Base-by-base conservation (phyloP, 2,113 vertebrate species). In the Sterna hirundo region DNA sequence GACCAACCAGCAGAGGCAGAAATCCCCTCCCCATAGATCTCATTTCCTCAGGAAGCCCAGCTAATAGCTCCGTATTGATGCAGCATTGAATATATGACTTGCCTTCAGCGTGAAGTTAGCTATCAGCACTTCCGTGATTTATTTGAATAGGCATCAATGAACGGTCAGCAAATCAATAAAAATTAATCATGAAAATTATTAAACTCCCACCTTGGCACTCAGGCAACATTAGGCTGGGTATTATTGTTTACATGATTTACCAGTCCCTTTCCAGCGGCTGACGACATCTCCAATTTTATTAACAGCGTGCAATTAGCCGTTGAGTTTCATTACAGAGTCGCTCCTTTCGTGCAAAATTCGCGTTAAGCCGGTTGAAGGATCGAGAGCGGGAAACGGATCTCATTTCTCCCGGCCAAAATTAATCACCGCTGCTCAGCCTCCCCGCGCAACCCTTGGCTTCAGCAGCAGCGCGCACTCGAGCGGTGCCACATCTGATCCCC, bases 241-340 rank as follows among this genome's bases (percentile, higher is more conserved):
- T 66, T 75, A 40, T 7, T 86, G 71, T 68, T 91, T 29, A 20
- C 26, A 15, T 4, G 65, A 94, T 91, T 90, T 90, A n/a, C 89
- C 83, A 62, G 60, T 57, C 80, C 51, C 52, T 47, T 89, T 86
- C 58, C 82, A 61, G 76, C 18, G 40, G 60, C 88, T 87, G 38
- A 60, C 83, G 90, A 84, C 85, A 94, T 16, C 80, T 87, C 82
- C 71, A 86, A 25, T 55, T 78, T 93, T 42, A 92, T 97, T 93
- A 96, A 86, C 68, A 26, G 66, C 27, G 66, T 21, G 83, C 70
- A 93, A 96, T 96, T 94, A 96, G 83, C 60, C 75, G 68, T 94
- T 93, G 92, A 94, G 64, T 96, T 92, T 72, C 86, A 90, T 93
- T 78, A 86, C 15, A 4, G 84, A 82, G 65, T 52, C 1, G 1